phyloP scores from a whole-genome alignment of 1,140 invertebrate genomes.

The Copidosoma floridanum region DNA sequence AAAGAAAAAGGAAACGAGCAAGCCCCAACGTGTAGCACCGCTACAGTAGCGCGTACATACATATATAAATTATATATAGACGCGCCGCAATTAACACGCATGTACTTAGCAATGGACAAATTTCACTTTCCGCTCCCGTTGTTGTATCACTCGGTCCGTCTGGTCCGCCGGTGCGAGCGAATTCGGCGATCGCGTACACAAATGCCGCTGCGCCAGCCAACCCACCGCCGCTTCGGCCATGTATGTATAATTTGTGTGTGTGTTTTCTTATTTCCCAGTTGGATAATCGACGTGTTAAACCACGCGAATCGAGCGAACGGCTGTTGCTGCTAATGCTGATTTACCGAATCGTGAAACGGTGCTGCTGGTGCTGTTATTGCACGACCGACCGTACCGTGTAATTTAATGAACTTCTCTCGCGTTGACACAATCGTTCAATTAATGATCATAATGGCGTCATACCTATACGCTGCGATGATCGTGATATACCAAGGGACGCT shows the following conservation, averaged over 20 bases:
- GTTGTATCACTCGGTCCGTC: too few relatives aligned
- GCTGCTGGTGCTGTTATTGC: constrained; percentile 23
- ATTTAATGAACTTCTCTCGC: constrained; percentile 25
- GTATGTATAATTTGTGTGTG: constrained; percentile 5
- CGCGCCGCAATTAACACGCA: neutral
- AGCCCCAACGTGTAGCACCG: too few relatives aligned
- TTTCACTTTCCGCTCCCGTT: constrained; percentile 19
- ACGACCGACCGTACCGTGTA: constrained; percentile 9
- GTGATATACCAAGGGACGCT: too few relatives aligned
- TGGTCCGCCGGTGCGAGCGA: too few relatives aligned
- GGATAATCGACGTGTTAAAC: constrained; percentile 21
- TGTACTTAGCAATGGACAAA: constrained; percentile 12
- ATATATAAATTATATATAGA: neutral
- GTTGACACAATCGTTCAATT: constrained; percentile 27
- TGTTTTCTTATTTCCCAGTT: constrained; percentile 26
- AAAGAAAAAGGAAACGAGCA: neutral
- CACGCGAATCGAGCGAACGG: constrained; percentile 16
- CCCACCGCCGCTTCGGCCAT: too few relatives aligned
- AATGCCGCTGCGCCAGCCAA: too few relatives aligned
- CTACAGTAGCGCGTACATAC: too few relatives aligned
- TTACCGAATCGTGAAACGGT: constrained; percentile 24
- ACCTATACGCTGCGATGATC: too few relatives aligned
- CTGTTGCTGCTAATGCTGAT: too few relatives aligned
- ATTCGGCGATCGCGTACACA: too few relatives aligned
- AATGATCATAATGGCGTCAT: constrained; percentile 27